Conservation (phyloP, 2,113 vertebrate species). For the Pseudorhombus dupliciocellatus region DNA sequence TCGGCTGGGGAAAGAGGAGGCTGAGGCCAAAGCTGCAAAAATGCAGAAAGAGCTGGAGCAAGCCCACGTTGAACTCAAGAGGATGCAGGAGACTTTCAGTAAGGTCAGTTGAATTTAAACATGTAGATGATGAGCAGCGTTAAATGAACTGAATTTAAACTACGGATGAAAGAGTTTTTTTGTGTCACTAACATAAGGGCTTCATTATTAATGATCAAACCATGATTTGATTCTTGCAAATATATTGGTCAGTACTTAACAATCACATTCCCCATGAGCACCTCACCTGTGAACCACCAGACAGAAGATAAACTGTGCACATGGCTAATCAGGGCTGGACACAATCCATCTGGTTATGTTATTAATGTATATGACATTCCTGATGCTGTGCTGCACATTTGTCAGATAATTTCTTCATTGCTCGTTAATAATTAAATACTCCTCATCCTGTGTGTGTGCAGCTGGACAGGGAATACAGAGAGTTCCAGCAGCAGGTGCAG, state of each 20-base stretch:
- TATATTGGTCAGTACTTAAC: background rate
- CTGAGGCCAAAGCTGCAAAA: slow-evolving; percentile 85
- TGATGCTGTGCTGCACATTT: slow-evolving; percentile 4
- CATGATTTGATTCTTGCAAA: background rate
- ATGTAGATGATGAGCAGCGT: background rate
- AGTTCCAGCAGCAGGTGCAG: slow-evolving; percentile 89
- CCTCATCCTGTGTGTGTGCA: slow-evolving; percentile 57
- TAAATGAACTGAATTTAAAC: too few relatives aligned
- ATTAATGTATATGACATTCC: background rate
- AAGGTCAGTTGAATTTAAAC: slow-evolving; percentile 82
- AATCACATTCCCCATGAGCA: background rate
- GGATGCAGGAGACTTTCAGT: slow-evolving; percentile 87
- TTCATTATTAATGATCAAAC: background rate
- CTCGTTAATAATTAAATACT: slow-evolving; percentile 24
- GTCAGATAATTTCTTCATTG: background rate
- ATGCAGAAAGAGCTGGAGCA: slow-evolving; percentile 90
- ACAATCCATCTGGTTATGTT: background rate
- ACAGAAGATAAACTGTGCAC: background rate
- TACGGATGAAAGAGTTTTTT: background rate
- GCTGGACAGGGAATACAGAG: slow-evolving; percentile 90
- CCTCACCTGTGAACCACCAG: background rate
- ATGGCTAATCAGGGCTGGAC: background rate
- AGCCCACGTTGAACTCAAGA: slow-evolving; percentile 84
- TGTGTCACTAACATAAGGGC: background rate
- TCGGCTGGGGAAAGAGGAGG: slow-evolving; percentile 91